Evolutionary conservation across 2,797 vertebrate species (phyloP), one percentile per base, ranked within the genome.

Genomic region (Catharus ustulatus): DNA sequence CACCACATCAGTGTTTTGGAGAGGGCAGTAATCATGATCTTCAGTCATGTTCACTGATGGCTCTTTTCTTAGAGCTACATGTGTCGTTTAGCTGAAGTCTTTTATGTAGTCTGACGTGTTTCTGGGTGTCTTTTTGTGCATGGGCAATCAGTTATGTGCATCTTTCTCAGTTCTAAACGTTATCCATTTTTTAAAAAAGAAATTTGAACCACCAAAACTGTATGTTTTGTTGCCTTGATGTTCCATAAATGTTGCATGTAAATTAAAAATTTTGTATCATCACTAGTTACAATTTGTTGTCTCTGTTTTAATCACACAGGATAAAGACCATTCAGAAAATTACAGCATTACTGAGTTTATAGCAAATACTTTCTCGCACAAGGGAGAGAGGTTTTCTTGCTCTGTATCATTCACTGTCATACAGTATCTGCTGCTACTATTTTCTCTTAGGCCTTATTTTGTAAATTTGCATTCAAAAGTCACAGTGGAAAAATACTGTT

Each of bases 201-300:
- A 29, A 34, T 64, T 72, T 54, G 59, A 94, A 93, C 92, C 51
- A n/a, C 80, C 88, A 42, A 26, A 96, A 93, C 75, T 95, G 76
- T 92, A 63, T 82, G 89, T 96, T 97, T 97, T 93, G 90, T 97
- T 98, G 95, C 95, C 84, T 91, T 93, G 97, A 90, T 3, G 62
- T 97, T 96, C 95, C 94, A 91, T 96, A 86, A 93, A 89, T 97
- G 96, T 97, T 97, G 98, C 98, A 98, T 96, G 97, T 97, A 91
- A 94, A 98, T 98, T 98, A 98, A 98, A 98, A 84, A 79, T 97
- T 98, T 98, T 98, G 94, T 98, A 97, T 88, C 79, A 95, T 89
- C 74, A 19, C 58, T 64, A 84, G 36, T 76, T 76, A 59, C 26
- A 90, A 20, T 63, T 51, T 89, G 64, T 84, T 85, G 90, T 93